Evolutionary conservation across 2,888 invertebrate genomes (phyloP).

Genomic region (Xanthostigma xanthostigma): DNA sequence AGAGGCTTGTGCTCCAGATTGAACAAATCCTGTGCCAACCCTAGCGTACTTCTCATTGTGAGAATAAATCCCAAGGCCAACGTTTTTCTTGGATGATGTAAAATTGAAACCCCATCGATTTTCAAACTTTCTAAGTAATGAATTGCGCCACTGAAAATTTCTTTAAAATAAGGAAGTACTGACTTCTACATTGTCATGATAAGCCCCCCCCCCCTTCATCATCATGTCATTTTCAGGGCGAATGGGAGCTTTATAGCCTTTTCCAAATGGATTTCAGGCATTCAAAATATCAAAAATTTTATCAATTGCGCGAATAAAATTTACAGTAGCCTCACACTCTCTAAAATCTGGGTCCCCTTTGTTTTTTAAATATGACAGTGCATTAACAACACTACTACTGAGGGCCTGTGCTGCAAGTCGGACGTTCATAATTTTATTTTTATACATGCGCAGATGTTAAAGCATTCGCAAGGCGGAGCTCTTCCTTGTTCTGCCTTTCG

Average conservation of each 20-base stretch:
- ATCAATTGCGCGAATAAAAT: constrained; percentile 1
- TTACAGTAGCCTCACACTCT: neutral
- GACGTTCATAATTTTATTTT: constrained; percentile 6
- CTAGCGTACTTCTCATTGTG: constrained; percentile 1
- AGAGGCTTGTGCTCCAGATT: too few species aligned
- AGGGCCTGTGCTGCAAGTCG: constrained; percentile 3
- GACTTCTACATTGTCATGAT: too few species aligned
- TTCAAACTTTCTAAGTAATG: too few species aligned
- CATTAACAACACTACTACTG: constrained; percentile 5
- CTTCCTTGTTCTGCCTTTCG: too few species aligned
- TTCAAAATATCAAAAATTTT: constrained; percentile 2
- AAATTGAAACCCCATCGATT: too few species aligned
- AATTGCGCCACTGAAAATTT: too few species aligned
- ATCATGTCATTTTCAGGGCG: too few species aligned
- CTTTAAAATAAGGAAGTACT: too few species aligned
- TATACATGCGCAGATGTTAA: neutral
- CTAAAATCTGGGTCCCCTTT: neutral
- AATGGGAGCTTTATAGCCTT: constrained; percentile 7
- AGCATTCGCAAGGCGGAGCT: too few species aligned
- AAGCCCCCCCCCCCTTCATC: too few species aligned
- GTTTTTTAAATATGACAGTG: constrained; percentile 1
- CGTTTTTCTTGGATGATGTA: neutral
- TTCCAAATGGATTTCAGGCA: neutral
- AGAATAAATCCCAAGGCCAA: constrained; percentile 4
- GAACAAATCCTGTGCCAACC: constrained; percentile 1